phyloP scores from a whole-genome alignment of 2,888 invertebrate genomes.

The Yponomeuta malinellus region DNA sequence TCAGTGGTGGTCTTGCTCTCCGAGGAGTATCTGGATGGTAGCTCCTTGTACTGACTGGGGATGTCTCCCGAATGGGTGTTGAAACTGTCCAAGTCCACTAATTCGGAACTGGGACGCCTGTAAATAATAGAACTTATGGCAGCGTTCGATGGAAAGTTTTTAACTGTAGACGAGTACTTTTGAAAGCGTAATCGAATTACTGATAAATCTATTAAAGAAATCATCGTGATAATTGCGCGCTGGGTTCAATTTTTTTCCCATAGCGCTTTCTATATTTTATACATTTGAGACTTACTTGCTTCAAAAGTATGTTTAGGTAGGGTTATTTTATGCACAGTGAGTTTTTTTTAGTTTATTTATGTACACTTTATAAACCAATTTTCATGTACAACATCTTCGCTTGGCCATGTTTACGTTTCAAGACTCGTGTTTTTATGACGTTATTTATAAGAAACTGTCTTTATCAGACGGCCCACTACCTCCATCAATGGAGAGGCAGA shows the following conservation, averaged over 20 bases:
- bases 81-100: slow-evolving; percentile 89
- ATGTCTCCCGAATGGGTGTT: slow-evolving; percentile 81
- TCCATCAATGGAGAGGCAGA: neutral
- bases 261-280: neutral
- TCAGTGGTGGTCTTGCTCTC: slow-evolving; percentile 73
- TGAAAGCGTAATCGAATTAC: neutral
- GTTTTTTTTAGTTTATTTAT: too few species aligned
- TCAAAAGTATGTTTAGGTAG: too few species aligned
- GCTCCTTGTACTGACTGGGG: slow-evolving; percentile 63
- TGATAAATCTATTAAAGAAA: neutral
- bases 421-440: too few species aligned
- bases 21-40: slow-evolving; percentile 59
- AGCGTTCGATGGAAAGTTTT: neutral
- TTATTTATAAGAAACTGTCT: too few species aligned
- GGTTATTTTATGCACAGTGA: too few species aligned
- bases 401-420: too few species aligned
- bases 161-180: neutral
- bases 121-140: slow-evolving; percentile 23
- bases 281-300: too few species aligned
- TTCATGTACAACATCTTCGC: too few species aligned
- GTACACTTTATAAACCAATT: too few species aligned
- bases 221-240: neutral
- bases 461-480: neutral
- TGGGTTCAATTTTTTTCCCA: neutral
- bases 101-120: slow-evolving; percentile 85